Evolutionary conservation across 2,797 vertebrate genomes (phyloP), one percentile per base, ranked within the genome.

Genomic region (Carcharodon carcharias): DNA sequence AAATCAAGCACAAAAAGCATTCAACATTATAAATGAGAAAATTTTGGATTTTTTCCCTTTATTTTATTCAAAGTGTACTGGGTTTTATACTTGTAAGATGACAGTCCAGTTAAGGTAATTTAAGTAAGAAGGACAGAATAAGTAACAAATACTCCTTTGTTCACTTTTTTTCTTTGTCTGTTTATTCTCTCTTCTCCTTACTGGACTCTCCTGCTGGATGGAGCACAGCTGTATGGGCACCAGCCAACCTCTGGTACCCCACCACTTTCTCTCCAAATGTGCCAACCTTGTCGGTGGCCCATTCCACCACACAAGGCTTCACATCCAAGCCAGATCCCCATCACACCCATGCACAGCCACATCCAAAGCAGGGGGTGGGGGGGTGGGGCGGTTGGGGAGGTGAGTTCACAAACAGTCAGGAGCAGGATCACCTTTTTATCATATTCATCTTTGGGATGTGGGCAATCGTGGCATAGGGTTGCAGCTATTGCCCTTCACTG

Each of bases 71-170:
- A 91, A 91, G 88, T 58, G 26, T n/a, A 61, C 56, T 35, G 31
- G 56, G 4, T 35, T 91, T 61, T 63, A 91, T 63, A 56, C 58
- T 91, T 61, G 4, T 35, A 61, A 35, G 26, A 1, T 91, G 56
- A 91, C 56, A 91, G 56, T 91, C 88, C 58, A 91, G n/a, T 91
- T 91, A 91, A 91, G 35, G 35, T 91, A 91, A 91, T 63, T n/a
- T 91, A 91, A 91, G 58, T 91, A 61, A 61, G 56, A 63, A 91
- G 56, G 31, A 63, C n/a, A 61, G 88, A 91, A 63, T 91, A 91
- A 63, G 11, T 91, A 35, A n/a, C n/a, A 14, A 61, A 61, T 63
- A n/a, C 6, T 35, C 18, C 11, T n/a, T 61, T 35, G 35, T 91
- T 91, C 45, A 50, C 82, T 16, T 85, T n/a, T 31, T 26, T 61